These are phyloP conservation scores for Myathropa florea DNA, from an alignment of 2,888 invertebrate species.

Conservation along the genomic window DNA sequence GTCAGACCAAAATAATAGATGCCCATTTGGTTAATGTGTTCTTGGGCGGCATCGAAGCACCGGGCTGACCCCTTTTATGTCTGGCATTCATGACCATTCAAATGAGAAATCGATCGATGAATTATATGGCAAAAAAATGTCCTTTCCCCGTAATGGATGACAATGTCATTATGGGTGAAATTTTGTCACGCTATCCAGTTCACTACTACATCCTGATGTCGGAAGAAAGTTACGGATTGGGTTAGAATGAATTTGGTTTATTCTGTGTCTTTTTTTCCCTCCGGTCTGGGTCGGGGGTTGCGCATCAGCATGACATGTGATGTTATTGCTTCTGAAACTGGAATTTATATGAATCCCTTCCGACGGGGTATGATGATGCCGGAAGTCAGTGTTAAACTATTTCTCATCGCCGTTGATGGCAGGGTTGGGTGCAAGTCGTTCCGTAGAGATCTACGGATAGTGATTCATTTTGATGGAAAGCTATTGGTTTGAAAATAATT, in stretches of 20 bases:
- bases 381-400: neutral
- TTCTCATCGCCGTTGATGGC: neutral
- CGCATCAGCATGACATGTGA: conserved; percentile 42
- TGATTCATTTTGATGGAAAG: neutral
- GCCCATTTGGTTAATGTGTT: conserved; percentile 61
- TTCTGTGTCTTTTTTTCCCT: conserved; percentile 6
- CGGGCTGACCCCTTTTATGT: conserved; percentile 54
- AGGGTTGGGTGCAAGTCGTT: neutral
- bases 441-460: neutral
- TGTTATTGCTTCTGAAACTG: conserved; percentile 53
- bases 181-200: conserved; percentile 62
- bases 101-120: conserved; percentile 61
- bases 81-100: conserved; percentile 52
- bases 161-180: conserved; percentile 53
- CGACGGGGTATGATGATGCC: conserved; percentile 19
- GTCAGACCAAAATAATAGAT: conserved; percentile 54
- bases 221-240: conserved; percentile 14
- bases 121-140: conserved; percentile 30
- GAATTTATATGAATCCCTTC: conserved; percentile 45
- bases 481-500: neutral
- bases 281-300: neutral
- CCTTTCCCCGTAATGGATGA: conserved; percentile 54
- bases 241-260: conserved; percentile 26
- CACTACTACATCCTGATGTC: conserved; percentile 20
- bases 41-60: conserved; percentile 32